A percentile compares a stretch with the other conserved stretches of the same genome.
phyloP scores from a whole-genome alignment of 2,888 invertebrate species.

The Onchidella celtica region DNA sequence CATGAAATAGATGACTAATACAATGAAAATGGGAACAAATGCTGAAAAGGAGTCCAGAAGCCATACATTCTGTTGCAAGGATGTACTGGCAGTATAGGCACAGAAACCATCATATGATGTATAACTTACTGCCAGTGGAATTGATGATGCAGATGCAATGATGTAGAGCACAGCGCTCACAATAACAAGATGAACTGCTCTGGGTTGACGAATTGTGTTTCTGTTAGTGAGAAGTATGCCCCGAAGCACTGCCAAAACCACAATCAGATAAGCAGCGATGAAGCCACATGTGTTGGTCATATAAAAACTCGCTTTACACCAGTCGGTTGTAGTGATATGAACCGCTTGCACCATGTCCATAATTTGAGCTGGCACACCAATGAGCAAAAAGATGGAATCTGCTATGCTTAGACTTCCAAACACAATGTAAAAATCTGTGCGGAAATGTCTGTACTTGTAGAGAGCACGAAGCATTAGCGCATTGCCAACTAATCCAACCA shows the following conservation, averaged over 20 bases:
- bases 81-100: background rate
- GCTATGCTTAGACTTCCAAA: conserved; percentile 67
- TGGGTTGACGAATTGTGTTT: conserved; percentile 28
- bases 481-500: conserved; percentile 70
- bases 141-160: conserved; percentile 62
- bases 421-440: conserved; percentile 67
- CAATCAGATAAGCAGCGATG: conserved; percentile 64
- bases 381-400: conserved; percentile 62
- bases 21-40: conserved; percentile 65
- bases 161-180: conserved; percentile 62
- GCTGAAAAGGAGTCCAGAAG: conserved; percentile 61
- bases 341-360: conserved; percentile 59
- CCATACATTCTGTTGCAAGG: conserved; percentile 49
- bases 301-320: conserved; percentile 65
- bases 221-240: conserved; percentile 60
- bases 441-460: conserved; percentile 58
- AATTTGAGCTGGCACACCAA: conserved; percentile 67
- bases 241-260: conserved; percentile 68
- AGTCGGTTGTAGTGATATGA: conserved; percentile 52
- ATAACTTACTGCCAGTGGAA: conserved; percentile 59
- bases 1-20: conserved; percentile 63
- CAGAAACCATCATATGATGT: conserved; percentile 48
- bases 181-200: conserved; percentile 46
- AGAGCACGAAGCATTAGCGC: conserved; percentile 66
- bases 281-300: conserved; percentile 43